phyloP scores from a whole-genome alignment of 2,113 vertebrate species.

The Prietella phreatophila region DNA sequence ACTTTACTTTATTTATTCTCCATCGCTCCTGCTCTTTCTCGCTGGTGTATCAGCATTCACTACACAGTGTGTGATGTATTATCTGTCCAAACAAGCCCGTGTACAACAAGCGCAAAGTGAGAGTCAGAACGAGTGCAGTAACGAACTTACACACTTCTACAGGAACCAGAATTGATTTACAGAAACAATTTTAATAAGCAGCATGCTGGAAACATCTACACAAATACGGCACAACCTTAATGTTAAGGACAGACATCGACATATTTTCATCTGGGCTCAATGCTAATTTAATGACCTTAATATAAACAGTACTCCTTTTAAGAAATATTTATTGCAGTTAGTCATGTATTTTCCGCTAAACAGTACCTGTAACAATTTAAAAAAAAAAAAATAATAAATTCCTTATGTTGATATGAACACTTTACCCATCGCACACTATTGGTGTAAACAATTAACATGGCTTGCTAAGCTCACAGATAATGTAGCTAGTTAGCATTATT shows the following conservation, averaged over 20 bases:
- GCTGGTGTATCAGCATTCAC: background rate
- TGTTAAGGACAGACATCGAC: background rate
- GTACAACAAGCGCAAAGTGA: slow-evolving; percentile 10
- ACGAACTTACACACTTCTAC: background rate
- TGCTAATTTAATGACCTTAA: background rate
- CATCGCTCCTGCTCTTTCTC: background rate
- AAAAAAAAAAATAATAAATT: too few relatives aligned
- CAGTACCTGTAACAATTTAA: too few relatives aligned
- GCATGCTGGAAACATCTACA: background rate
- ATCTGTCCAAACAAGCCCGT: slow-evolving; percentile 31
- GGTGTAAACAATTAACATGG: background rate
- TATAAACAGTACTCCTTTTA: background rate
- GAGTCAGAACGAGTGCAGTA: background rate
- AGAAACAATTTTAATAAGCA: background rate
- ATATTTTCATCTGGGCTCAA: background rate
- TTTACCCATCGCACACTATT: background rate
- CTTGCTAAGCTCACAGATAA: background rate
- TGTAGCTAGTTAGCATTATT: background rate
- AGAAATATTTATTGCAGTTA: background rate
- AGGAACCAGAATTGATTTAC: background rate
- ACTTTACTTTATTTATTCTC: slow-evolving; percentile 13
- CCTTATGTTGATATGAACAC: too few relatives aligned
- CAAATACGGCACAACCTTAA: background rate
- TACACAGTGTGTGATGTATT: slow-evolving; percentile 3
- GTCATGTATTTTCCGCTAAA: too few relatives aligned